A percentile compares a stretch with the other conserved stretches of the same genome.
phyloP scores from a whole-genome alignment of 2,888 invertebrate genomes.

The Melanotus villosus region DNA sequence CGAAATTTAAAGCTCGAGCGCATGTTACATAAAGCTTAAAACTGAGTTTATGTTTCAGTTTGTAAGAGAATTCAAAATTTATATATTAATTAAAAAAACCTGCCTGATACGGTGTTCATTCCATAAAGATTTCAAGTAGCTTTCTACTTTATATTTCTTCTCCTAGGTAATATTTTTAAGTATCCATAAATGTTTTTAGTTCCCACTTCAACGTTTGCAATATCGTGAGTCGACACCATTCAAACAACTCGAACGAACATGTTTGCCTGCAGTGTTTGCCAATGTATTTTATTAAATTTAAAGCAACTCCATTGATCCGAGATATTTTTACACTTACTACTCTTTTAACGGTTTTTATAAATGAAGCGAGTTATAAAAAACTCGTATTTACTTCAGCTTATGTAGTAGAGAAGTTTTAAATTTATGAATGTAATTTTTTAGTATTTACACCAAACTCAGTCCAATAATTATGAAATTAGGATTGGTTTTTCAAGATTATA shows the following conservation, averaged over 20 bases:
- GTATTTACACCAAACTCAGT: too few relatives aligned
- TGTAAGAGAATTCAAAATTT: not conserved
- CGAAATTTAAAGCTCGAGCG: constrained; percentile 4
- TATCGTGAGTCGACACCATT: not conserved
- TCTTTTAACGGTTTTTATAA: too few relatives aligned
- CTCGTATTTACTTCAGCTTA: too few relatives aligned
- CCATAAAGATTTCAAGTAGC: constrained; percentile 14
- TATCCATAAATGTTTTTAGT: constrained; percentile 14
- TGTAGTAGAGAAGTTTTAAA: too few relatives aligned
- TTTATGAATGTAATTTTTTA: too few relatives aligned
- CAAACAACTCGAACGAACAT: constrained; percentile 7
- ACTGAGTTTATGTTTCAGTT: constrained; percentile 6
- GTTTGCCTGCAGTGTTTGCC: constrained; percentile 12
- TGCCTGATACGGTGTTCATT: too few relatives aligned
- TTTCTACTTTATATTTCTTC: not conserved
- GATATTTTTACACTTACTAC: too few relatives aligned
- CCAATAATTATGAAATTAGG: too few relatives aligned
- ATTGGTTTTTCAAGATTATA: too few relatives aligned
- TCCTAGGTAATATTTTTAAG: not conserved
- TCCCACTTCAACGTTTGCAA: not conserved
- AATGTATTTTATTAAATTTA: constrained; percentile 16
- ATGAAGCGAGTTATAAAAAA: too few relatives aligned
- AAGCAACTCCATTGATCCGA: too few relatives aligned
- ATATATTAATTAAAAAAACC: too few relatives aligned
- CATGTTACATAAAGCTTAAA: not conserved